These are phyloP conservation scores for Melanotaenia boesemani DNA, from an alignment of 2,797 vertebrate genomes.

Conservation along the genomic window DNA sequence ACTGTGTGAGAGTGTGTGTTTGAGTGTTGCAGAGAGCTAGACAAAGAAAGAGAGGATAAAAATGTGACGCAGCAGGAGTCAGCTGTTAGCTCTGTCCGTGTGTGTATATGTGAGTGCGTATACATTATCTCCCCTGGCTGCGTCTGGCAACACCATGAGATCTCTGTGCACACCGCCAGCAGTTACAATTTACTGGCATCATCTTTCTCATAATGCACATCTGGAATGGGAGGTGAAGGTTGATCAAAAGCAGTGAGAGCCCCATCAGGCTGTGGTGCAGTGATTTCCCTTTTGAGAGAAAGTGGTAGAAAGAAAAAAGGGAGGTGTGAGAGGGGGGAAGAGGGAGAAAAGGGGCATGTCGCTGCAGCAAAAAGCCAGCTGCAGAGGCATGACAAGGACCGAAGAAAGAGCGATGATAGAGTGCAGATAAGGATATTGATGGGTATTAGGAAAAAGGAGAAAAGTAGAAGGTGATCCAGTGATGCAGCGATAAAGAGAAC, in stretches of 20 bases:
- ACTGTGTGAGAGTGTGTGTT: slow-evolving; percentile 17
- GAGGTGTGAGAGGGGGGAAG: slow-evolving; percentile 25
- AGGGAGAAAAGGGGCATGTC: slow-evolving; percentile 39
- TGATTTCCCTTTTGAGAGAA: slow-evolving; percentile 67
- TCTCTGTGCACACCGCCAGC: neutral
- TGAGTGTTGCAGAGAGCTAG: slow-evolving; percentile 20
- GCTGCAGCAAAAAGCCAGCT: slow-evolving; percentile 76
- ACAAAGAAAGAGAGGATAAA: slow-evolving; percentile 23
- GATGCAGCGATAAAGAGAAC: accelerated
- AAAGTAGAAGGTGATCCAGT: neutral
- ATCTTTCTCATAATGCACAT: slow-evolving; percentile 48
- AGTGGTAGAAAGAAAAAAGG: slow-evolving; percentile 56
- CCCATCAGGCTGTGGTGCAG: slow-evolving; percentile 67
- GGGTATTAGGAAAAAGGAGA: slow-evolving; percentile 5
- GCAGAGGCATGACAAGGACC: slow-evolving; percentile 65
- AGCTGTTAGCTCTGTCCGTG: slow-evolving; percentile 32
- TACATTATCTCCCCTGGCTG: neutral
- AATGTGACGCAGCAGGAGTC: slow-evolving; percentile 60
- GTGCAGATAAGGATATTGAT: slow-evolving; percentile 27
- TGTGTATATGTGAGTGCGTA: too few species aligned
- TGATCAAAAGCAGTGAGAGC: slow-evolving; percentile 50
- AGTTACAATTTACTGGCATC: neutral
- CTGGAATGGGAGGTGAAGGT: slow-evolving; percentile 45
- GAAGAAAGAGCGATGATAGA: slow-evolving; percentile 46
- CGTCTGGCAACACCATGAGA: too few species aligned